Base-by-base conservation (phyloP, 2,113 vertebrate species). In the Cheirogaleus medius region DNA sequence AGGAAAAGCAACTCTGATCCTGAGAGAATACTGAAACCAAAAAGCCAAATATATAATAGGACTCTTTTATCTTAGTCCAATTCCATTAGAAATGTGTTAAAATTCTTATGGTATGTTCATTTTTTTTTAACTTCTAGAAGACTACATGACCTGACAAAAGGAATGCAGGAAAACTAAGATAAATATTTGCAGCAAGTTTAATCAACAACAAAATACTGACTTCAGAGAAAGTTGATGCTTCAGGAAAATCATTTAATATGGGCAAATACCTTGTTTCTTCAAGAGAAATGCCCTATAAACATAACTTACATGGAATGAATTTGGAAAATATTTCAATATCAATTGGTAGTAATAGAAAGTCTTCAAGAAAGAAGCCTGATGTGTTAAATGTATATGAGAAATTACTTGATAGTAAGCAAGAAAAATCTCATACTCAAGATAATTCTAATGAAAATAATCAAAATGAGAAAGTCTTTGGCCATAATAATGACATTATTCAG, bases 281-380 rank as follows among this genome's bases (percentile, higher is more conserved):
- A 76, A 89, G 56, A 20, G 63, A 63, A 89, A 63, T 76, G 3
- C 32, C 56, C 21, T 89, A 25, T 37, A 63, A 76, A 63, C 6
- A 76, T n/a, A 14, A 60, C 29, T 89, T 63, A 8, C 1, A 5
- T 76, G 32, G 32, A 89, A 63, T 60, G 56, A 49, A 9, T 63
- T 76, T 89, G 87, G 27, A 89, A 89, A 89, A 76, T 89, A 76
- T 76, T 47, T 76, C 58, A 76, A 18, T 74, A 87, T 87, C 52
- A 63, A 63, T 60, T 63, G 56, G 13, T 89, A 89, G 69, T 89
- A 49, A 76, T 27, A 76, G 71, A 63, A 47, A n/a, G 6, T 27
- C 56, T 47, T 49, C 56, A 76, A 63, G 69, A 47, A 76, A 37
- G 73, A 89, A 76, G 3, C 37, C 32, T 76, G 71, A 20, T 34